Evolutionary conservation across 2,888 invertebrate species (phyloP).

Genomic region (Deilephila elpenor): DNA sequence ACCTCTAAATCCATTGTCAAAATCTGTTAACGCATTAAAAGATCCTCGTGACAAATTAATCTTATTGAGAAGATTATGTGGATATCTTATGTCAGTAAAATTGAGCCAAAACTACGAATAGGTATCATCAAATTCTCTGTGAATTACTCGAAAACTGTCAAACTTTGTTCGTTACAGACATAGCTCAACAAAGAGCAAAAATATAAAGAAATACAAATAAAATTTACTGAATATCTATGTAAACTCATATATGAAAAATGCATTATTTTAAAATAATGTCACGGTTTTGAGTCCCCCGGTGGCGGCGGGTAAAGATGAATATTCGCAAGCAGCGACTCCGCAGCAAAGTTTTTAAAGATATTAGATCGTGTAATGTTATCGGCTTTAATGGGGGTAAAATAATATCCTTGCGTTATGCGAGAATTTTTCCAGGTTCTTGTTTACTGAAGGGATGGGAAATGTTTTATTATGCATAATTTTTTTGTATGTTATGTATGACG

Average conservation of each 20-base stretch:
- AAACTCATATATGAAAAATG: neutral
- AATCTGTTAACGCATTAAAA: too few relatives aligned
- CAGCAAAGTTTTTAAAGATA: slow-evolving; percentile 4
- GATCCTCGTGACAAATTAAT: too few relatives aligned
- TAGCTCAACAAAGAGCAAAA: too few relatives aligned
- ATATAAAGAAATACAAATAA: too few relatives aligned
- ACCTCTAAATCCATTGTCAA: neutral
- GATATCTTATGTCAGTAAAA: too few relatives aligned
- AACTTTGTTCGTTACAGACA: too few relatives aligned
- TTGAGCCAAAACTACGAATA: too few relatives aligned
- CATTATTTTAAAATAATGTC: slow-evolving; percentile 24
- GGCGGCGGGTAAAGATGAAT: neutral
- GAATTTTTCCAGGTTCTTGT: neutral
- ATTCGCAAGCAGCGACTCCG: neutral
- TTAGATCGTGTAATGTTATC: neutral
- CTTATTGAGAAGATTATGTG: too few relatives aligned
- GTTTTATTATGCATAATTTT: neutral
- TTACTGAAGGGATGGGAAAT: neutral
- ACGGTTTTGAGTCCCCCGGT: slow-evolving; percentile 9
- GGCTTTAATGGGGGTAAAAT: neutral
- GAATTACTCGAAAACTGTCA: too few relatives aligned
- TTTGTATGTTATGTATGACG: neutral
- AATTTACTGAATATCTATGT: too few relatives aligned
- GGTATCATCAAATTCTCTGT: too few relatives aligned
- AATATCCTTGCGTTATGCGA: neutral